Evolutionary conservation across 2,113 vertebrate genomes (phyloP), one percentile per base, ranked within the genome.

Genomic region (Noctilio leporinus): DNA sequence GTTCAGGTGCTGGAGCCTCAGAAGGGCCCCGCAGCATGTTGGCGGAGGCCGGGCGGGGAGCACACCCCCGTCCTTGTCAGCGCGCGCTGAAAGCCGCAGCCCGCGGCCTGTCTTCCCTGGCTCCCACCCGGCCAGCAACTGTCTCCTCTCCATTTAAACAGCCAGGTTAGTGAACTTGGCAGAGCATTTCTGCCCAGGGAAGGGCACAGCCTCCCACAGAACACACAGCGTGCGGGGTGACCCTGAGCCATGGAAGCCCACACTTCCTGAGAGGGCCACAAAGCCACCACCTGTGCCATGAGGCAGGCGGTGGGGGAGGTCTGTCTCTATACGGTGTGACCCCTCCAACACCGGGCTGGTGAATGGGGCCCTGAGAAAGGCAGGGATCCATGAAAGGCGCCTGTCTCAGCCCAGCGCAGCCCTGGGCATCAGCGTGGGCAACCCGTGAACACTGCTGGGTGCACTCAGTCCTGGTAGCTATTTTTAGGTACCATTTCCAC

Each of bases 91-190:
- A 57, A 91, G 80, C 43, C 47, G 16, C 86, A 55, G 55, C 83
- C 95, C 45, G 86, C 91, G 67, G 45, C 80, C 85, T 75, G 38
- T 86, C 38, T 33, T 35, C 78, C 55, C 86, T 87, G 86, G 96
- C 76, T 98, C 98, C 98, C 96, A 96, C 69, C 24, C 40, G 45
- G 83, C 95, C 96, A 75, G 94, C 98, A 97, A 97, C 97, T 98
- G 98, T 97, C 98, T 98, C 98, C 98, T 97, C 89, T 12, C 77
- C 97, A 78, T 83, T 45, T 0, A 81, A 86, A 72, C 82, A 64
- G 47, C 12, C 82, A 17, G 75, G 89, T 57, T 89, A 94, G 82
- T 1, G 83, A 89, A 94, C 65, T 75, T 45, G 75, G 10, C 69
- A 1, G 11, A 10, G 64, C 22, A 2, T n/a, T 69, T 75, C 83